Evolutionary conservation across 2,888 invertebrate genomes (phyloP), one percentile per base, ranked within the genome.

Genomic region (Ptychoptera albimana): DNA sequence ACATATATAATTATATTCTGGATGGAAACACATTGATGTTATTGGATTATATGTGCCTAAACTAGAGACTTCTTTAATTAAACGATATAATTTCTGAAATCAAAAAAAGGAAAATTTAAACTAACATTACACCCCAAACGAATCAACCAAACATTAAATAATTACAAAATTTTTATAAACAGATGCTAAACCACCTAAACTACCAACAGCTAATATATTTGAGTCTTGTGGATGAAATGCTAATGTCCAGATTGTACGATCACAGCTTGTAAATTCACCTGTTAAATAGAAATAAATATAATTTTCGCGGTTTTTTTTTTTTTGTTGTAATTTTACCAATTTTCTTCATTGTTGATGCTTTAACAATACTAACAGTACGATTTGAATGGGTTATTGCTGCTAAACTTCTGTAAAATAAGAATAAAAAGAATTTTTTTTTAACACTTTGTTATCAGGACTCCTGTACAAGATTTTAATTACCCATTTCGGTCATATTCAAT

Each of bases 321-420:
- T 23, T 12, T 11, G 31, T 30, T 37, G 31, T 37, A 16, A 38
- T 43, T 43, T 43, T 38, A 12, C 14, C 37, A 3, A 43, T 37
- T 34, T 38, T 38, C 34, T 43, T 38, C 43, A 43, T 43, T 5
- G 37, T 38, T 15, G 32, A 37, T 2, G 39, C 32, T 14, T 43
- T 23, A 12, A 43, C 38, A 3, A 43, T 31, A 11, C 43, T 43
- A 32, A 43, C 16, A 13, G 38, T 37, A 15, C 43, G 10, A 16
- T 43, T 43, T 23, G 43, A 32, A 32, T 43, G 43, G 7, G 43
- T 32, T 30, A 32, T 43, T 43, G 37, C 38, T n/a, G 43, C 43
- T 16, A 43, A 11, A 10, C 7, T 16, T 39, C 23, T 32, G n/a
- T 32, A 32, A 11, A 32, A 30, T n/a, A n/a, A n/a, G n/a, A n/a